These are phyloP conservation scores for Heliothis virescens DNA, from an alignment of 1,140 invertebrate genomes.

Conservation along the genomic window DNA sequence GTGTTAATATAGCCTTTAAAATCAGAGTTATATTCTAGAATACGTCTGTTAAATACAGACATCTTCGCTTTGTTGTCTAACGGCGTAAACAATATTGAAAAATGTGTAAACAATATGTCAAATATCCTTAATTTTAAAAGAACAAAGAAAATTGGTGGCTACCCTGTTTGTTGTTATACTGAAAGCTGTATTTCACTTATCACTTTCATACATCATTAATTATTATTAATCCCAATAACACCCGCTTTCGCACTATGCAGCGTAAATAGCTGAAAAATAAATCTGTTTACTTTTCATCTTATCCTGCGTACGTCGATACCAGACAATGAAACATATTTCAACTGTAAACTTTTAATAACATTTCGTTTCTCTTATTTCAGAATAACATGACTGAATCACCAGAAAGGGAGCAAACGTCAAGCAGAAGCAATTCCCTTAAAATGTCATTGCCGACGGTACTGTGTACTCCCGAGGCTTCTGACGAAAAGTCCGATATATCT, in stretches of 20 bases:
- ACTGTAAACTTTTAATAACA: no score
- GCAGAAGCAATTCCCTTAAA: constrained; percentile 68
- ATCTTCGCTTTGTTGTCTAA: background rate
- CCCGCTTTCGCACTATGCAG: background rate
- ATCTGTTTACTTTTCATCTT: background rate
- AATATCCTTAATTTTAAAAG: background rate
- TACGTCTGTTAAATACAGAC: constrained; percentile 14
- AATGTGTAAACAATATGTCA: background rate
- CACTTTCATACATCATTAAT: constrained; percentile 5
- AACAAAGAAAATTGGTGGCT: background rate
- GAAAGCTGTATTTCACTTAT: constrained; percentile 10
- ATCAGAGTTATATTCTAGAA: no score
- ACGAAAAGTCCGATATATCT: constrained; percentile 58
- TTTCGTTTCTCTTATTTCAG: constrained; percentile 66
- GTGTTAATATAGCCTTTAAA: no score
- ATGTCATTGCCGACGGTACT: constrained; percentile 77
- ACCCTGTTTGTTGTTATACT: background rate
- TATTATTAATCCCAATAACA: constrained; percentile 29
- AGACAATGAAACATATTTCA: background rate
- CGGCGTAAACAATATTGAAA: background rate
- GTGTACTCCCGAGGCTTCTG: constrained; percentile 66
- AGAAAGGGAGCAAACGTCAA: constrained; percentile 60
- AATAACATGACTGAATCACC: constrained; percentile 70
- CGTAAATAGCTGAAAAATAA: background rate
- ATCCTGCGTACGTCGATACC: background rate